phyloP scores from a whole-genome alignment of 2,888 invertebrate genomes.

The Phragmatobia fuliginosa region DNA sequence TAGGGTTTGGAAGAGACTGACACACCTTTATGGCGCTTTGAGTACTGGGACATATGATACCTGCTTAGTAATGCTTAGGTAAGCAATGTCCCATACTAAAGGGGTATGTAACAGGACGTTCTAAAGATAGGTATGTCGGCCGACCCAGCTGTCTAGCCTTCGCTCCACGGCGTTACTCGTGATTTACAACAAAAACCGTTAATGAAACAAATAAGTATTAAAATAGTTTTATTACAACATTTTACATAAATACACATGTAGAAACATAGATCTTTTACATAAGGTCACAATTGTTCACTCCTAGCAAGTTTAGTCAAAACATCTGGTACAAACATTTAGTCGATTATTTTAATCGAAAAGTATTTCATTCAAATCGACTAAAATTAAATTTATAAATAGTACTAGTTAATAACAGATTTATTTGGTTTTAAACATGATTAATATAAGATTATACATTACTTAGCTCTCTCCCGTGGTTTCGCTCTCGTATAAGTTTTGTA shows the following conservation, averaged over 20 bases:
- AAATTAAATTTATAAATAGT: background rate
- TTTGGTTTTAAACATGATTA: constrained; percentile 7
- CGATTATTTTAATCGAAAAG: too few species aligned
- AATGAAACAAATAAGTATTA: constrained; percentile 12
- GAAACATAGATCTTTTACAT: constrained; percentile 30
- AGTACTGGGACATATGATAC: too few species aligned
- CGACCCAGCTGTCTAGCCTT: too few species aligned
- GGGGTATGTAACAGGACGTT: too few species aligned
- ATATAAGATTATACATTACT: background rate
- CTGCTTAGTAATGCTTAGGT: too few species aligned
- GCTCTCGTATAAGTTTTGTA: background rate
- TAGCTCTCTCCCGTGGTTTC: background rate
- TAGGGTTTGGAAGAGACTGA: too few species aligned
- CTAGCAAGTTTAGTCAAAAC: background rate
- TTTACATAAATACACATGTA: constrained; percentile 8
- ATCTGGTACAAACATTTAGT: background rate
- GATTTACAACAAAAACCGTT: too few species aligned
- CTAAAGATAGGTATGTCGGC: too few species aligned
- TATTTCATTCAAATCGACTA: constrained; percentile 8
- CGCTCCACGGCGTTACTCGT: too few species aligned
- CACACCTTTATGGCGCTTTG: too few species aligned
- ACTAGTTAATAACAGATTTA: background rate
- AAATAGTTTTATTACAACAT: constrained; percentile 12
- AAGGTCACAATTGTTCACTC: constrained; percentile 26
- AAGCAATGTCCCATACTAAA: too few species aligned